Conservation (phyloP, 2,888 invertebrate species). For the Parochlus steinenii region DNA sequence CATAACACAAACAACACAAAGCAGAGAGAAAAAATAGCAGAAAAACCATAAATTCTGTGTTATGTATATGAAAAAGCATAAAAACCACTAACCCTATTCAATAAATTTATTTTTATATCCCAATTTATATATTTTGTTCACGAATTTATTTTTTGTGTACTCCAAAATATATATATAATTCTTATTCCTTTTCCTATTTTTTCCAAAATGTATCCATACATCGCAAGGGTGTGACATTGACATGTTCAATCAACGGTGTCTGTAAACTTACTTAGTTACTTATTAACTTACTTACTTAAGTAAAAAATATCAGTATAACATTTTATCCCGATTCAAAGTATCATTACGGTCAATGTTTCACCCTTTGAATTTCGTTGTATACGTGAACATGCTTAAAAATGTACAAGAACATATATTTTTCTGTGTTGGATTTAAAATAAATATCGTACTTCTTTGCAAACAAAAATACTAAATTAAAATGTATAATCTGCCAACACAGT, state of each 20-base stretch:
- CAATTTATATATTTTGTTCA: slow-evolving; percentile 11
- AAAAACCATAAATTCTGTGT: too few relatives aligned
- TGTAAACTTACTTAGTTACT: slow-evolving; percentile 1
- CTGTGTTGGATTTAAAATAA: slow-evolving; percentile 10
- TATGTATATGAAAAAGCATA: too few relatives aligned
- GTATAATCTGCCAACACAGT: slow-evolving; percentile 18
- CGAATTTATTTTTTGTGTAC: slow-evolving; percentile 12
- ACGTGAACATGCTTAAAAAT: too few relatives aligned
- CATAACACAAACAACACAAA: too few relatives aligned
- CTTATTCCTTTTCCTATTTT: slow-evolving; percentile 5
- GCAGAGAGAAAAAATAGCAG: neutral
- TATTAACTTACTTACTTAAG: too few relatives aligned
- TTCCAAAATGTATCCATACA: too few relatives aligned
- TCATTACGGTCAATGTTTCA: too few relatives aligned
- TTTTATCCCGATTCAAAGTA: too few relatives aligned
- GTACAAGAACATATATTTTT: too few relatives aligned
- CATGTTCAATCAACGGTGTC: neutral
- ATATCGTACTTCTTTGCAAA: neutral
- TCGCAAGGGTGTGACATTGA: too few relatives aligned
- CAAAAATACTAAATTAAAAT: neutral
- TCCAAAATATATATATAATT: slow-evolving; percentile 5
- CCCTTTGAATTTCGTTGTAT: too few relatives aligned
- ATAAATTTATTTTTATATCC: slow-evolving; percentile 1
- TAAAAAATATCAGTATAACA: too few relatives aligned
- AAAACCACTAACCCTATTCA: slow-evolving; percentile 6